phyloP scores from a whole-genome alignment of 2,797 vertebrate genomes.

The Neostethus bicornis region DNA sequence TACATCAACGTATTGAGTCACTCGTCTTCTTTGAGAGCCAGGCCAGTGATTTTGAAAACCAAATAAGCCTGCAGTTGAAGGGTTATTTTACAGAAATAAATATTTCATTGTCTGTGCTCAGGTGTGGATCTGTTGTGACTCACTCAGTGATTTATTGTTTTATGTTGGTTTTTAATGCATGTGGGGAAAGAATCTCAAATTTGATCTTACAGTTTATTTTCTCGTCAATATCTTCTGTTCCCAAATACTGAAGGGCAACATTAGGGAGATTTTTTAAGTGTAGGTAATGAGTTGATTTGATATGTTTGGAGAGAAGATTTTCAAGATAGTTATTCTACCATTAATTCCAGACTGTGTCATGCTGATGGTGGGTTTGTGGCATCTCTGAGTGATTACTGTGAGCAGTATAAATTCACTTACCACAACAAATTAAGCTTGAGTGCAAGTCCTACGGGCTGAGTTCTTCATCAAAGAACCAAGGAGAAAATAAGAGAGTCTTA shows the following conservation, averaged over 20 bases:
- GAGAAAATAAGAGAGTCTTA: slow-evolving; percentile 60
- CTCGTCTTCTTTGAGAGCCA: not conserved
- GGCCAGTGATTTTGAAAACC: not conserved
- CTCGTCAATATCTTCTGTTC: slow-evolving; percentile 21
- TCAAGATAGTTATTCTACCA: slow-evolving; percentile 11
- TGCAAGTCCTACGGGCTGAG: slow-evolving; percentile 45
- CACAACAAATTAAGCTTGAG: slow-evolving; percentile 58
- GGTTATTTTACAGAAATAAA: too few species aligned
- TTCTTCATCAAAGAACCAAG: slow-evolving; percentile 52
- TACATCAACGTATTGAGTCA: not conserved
- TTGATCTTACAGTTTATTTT: not conserved
- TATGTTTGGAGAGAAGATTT: slow-evolving; percentile 15
- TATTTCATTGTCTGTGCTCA: too few species aligned
- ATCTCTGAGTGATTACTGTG: slow-evolving; percentile 59
- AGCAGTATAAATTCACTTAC: slow-evolving; percentile 59
- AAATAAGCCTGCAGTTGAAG: not conserved
- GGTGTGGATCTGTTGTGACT: too few species aligned
- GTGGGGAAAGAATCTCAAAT: not conserved
- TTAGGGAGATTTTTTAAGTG: slow-evolving; percentile 23
- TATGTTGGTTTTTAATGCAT: not conserved
- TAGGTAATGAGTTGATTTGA: slow-evolving; percentile 33
- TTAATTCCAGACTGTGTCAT: slow-evolving; percentile 22
- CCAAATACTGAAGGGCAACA: slow-evolving; percentile 44
- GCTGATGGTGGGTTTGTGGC: slow-evolving; percentile 39
- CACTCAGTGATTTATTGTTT: not conserved